These are phyloP conservation scores for Seira ritae DNA, from an alignment of 2,888 invertebrate genomes.

Conservation along the genomic window DNA sequence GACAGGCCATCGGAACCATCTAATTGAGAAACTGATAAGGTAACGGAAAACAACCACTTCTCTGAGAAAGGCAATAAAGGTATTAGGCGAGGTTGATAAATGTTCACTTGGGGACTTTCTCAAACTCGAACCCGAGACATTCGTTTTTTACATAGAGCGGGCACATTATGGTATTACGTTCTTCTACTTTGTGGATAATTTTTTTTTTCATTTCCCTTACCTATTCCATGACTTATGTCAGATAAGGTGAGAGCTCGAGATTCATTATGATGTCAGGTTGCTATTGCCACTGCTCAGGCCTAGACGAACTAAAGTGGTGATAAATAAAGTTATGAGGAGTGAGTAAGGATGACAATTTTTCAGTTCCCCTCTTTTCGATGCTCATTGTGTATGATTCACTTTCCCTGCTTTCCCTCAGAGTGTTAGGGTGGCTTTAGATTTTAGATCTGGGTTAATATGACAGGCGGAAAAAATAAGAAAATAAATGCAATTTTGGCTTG, in stretches of 20 bases:
- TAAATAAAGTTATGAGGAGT: conserved; percentile 62
- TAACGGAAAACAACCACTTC: no score
- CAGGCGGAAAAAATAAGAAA: no score
- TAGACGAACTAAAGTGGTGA: conserved; percentile 52
- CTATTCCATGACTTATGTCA: conserved; percentile 15
- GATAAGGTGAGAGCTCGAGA: conserved; percentile 35
- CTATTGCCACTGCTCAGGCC: conserved; percentile 12
- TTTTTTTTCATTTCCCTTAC: not conserved
- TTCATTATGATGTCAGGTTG: conserved; percentile 50
- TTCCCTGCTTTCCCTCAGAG: no score
- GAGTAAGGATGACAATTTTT: conserved; percentile 60
- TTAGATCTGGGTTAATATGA: no score
- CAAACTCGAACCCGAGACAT: not conserved
- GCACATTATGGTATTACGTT: no score
- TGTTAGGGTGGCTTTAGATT: no score
- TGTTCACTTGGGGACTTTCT: conserved; percentile 62
- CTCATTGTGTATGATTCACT: no score
- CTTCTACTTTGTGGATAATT: no score
- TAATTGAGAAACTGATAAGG: no score
- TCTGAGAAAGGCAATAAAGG: conserved; percentile 12
- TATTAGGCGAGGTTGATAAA: conserved; percentile 60
- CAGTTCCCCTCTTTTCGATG: conserved; percentile 32
- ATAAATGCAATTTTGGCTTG: no score
- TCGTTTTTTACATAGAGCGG: no score
- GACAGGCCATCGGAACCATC: no score